Evolutionary conservation across 2,888 invertebrate species (phyloP).

Genomic region (Drosophila multiciliata): DNA sequence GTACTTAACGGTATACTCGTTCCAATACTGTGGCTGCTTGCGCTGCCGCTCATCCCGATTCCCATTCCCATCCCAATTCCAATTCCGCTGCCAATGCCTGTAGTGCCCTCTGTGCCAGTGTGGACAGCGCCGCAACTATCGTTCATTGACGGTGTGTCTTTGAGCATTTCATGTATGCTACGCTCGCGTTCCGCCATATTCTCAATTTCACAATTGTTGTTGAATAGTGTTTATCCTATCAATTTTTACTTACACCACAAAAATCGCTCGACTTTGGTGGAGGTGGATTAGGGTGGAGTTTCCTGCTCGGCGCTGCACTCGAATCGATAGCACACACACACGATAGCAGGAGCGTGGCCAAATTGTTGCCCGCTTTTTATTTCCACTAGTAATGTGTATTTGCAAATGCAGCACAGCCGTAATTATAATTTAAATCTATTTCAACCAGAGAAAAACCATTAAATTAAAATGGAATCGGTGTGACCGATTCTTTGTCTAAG

Average conservation of each 20-base stretch:
- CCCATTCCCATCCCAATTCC: conserved; percentile 38
- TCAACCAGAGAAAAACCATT: conserved; percentile 42
- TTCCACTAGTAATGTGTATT: conserved; percentile 5
- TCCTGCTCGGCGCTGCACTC: neutral
- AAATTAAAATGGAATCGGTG: conserved; percentile 35
- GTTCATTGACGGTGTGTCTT: conserved; percentile 92
- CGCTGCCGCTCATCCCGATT: conserved; percentile 59
- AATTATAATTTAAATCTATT: conserved; percentile 30
- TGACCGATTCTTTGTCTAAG: conserved; percentile 22
- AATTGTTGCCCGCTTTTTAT: conserved; percentile 6
- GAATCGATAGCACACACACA: conserved; percentile 16
- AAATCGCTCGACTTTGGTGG: conserved; percentile 40
- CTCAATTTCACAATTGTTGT: neutral
- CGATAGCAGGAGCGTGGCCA: neutral
- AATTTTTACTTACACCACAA: conserved; percentile 37
- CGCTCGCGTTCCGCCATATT: conserved; percentile 82
- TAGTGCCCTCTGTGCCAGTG: conserved; percentile 88
- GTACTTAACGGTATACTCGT: conserved; percentile 87
- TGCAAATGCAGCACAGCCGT: conserved; percentile 10
- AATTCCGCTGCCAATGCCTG: conserved; percentile 32
- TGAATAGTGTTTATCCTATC: conserved; percentile 17
- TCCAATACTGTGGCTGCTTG: conserved; percentile 58
- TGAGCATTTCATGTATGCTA: conserved; percentile 93
- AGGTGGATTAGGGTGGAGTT: conserved; percentile 4
- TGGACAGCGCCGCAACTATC: conserved; percentile 91